Evolutionary conservation across 1,140 invertebrate species (phyloP).

Genomic region (Drosophila sucinea): DNA sequence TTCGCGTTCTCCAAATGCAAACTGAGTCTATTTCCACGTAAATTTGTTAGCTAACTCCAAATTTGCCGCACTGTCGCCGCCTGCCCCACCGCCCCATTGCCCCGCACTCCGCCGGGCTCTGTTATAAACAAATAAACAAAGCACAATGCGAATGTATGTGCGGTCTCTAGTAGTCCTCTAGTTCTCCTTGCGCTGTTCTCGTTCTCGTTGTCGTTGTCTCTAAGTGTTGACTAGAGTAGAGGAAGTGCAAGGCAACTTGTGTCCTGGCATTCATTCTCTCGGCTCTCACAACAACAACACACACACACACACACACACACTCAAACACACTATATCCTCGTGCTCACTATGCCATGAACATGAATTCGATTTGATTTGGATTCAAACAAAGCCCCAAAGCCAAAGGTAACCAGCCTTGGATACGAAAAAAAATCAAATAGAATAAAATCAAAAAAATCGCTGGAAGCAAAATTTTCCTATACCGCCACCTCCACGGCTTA

Average conservation of each 20-base stretch:
- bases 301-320: conserved; percentile 28
- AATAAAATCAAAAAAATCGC: conserved; percentile 11
- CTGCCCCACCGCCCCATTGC: conserved; percentile 11
- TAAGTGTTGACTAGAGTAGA: conserved; percentile 29
- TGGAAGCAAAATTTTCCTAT: background rate
- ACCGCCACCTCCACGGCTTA: background rate
- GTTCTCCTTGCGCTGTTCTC: background rate
- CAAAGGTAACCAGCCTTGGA: conserved; percentile 59
- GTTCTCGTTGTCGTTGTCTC: conserved; percentile 42
- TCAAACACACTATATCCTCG: background rate
- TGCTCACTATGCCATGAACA: conserved; percentile 44
- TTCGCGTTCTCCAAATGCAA: conserved; percentile 39
- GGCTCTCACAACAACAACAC: background rate
- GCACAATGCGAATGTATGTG: conserved; percentile 14
- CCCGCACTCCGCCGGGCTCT: background rate
- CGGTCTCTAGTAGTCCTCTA: conserved; percentile 4
- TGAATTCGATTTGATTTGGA: conserved; percentile 53
- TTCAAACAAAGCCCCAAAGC: conserved; percentile 54
- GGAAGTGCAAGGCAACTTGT: conserved; percentile 53
- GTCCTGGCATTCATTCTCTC: conserved; percentile 40
- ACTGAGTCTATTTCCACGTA: conserved; percentile 35
- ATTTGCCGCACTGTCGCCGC: conserved; percentile 46
- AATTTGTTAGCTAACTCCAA: conserved; percentile 28
- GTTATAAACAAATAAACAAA: conserved; percentile 75
- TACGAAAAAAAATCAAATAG: conserved; percentile 33